Evolutionary conservation across 2,113 vertebrate genomes (phyloP), one percentile per base, ranked within the genome.

Genomic region (Nerophis ophidion): DNA sequence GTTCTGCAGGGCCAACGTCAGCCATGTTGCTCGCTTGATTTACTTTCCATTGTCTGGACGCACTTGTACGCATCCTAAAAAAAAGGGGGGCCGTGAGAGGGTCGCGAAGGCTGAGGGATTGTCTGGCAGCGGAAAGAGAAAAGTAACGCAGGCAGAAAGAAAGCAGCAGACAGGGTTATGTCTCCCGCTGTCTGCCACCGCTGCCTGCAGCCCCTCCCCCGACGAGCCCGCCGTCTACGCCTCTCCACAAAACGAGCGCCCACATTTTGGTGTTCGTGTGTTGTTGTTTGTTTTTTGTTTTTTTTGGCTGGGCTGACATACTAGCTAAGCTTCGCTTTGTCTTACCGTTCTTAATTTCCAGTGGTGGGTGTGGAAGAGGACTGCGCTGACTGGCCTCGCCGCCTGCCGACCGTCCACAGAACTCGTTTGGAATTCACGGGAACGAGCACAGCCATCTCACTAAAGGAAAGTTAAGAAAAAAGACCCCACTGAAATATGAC

Each of bases 1-100:
- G 65, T 84, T 76, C 72, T 86, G 83, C 84, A 79, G 84, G 79
- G 78, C 71, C 82, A 78, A 52, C 70, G 89, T 90, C 91, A 91
- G 93, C 93, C 92, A 94, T 93, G 87, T 93, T 91, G 82, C 65
- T 80, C 80, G 79, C 68, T 81, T 79, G 77, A 73, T 82, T 49
- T 15, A 65, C 83, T 85, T 77, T 54, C 55, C 57, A 11, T 57
- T 57, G 46, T 58, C 49, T 35, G 82, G 80, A 86, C 88, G 81
- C 69, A 83, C 83, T 75, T 71, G 80, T 54, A 48, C 54, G 65
- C 65, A 34, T 65, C n/a, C 19, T 35, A 8, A 35, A 34, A 42
- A 4, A 4, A 8, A n/a, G n/a, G 1, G 12, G 44, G 74, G 71
- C 68, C 60, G 79, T 57, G 4, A 0, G 17, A 17, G 46, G 45